These are phyloP conservation scores for Toxonevra muliebris DNA, from an alignment of 2,888 invertebrate genomes.

Conservation along the genomic window DNA sequence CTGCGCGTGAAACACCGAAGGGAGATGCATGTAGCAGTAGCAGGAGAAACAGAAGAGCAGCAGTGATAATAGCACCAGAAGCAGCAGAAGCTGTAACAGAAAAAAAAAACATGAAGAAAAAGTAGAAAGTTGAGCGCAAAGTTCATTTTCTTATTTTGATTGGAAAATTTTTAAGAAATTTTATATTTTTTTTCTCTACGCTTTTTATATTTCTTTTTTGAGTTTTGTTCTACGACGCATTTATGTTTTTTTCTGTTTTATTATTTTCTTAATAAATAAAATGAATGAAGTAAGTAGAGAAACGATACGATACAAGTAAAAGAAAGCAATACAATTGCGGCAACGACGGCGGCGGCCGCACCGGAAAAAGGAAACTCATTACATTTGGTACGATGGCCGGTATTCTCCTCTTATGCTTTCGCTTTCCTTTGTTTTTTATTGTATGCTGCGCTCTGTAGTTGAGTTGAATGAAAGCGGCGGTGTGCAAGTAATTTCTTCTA, in stretches of 20 bases:
- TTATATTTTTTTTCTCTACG: neutral
- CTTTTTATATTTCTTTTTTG: neutral
- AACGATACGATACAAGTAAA: neutral
- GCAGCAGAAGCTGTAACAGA: no score
- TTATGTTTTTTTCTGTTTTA: neutral
- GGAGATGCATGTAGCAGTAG: no score
- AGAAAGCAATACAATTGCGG: neutral
- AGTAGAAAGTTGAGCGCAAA: neutral
- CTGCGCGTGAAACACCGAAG: no score
- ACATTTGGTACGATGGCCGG: constrained; percentile 1
- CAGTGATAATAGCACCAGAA: no score
- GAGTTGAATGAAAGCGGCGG: neutral
- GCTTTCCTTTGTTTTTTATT: neutral
- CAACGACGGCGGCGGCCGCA: neutral
- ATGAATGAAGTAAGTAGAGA: neutral
- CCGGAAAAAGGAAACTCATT: constrained; percentile 5
- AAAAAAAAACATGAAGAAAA: no score
- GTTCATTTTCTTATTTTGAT: neutral
- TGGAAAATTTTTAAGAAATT: neutral
- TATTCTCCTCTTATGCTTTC: neutral
- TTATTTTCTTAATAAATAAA: neutral
- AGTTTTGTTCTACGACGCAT: neutral
- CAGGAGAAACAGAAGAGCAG: no score
- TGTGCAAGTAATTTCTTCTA: neutral
- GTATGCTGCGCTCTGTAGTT: no score